A percentile compares a stretch with the other conserved stretches of the same genome.
Evolutionary conservation across 2,113 vertebrate species (phyloP).

Genomic region (Saguinus imperator): DNA sequence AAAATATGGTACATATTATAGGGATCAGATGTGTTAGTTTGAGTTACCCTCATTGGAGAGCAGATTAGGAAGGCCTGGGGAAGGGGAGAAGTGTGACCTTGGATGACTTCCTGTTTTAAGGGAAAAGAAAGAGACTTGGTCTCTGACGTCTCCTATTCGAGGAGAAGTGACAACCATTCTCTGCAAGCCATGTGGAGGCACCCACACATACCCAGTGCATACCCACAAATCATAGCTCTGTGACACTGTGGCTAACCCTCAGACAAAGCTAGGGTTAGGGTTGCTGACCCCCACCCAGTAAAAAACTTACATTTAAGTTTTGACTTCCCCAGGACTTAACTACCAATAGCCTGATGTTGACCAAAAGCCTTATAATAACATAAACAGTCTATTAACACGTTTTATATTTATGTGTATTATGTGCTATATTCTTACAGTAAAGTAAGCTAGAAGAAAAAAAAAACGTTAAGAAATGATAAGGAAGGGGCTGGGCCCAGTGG

Average conservation of each 20-base stretch:
- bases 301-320: not conserved
- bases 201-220: accelerated
- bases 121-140: not conserved
- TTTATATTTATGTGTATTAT: not conserved
- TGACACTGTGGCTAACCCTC: not conserved
- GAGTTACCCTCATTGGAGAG: not conserved
- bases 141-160: not conserved
- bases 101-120: not conserved
- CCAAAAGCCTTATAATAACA: not conserved
- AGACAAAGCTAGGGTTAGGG: not conserved
- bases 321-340: not conserved
- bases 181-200: not conserved
- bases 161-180: not conserved
- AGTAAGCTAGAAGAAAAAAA: not conserved
- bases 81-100: not conserved
- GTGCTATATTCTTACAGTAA: not conserved
- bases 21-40: not conserved
- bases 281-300: not conserved
- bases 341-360: not conserved
- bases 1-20: not conserved
- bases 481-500: too few species aligned
- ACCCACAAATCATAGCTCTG: not conserved
- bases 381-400: not conserved
- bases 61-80: not conserved
- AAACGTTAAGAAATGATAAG: not conserved